These are phyloP conservation scores for Steinernema feltiae DNA, from an alignment of 1,140 invertebrate species.

Conservation along the genomic window DNA sequence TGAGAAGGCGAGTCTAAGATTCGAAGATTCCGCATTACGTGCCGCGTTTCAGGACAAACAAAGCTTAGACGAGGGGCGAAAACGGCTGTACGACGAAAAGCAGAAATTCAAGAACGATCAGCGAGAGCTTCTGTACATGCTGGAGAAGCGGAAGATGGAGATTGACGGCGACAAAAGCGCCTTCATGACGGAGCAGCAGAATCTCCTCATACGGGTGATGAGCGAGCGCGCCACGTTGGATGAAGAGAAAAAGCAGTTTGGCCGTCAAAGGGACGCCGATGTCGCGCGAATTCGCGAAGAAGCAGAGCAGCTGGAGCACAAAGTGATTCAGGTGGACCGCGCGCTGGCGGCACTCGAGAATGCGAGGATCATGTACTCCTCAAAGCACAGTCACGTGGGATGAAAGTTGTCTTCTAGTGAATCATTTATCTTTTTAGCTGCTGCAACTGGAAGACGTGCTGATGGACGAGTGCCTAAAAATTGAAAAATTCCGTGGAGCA, in stretches of 20 bases:
- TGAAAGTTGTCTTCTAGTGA: background rate
- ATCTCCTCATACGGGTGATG: slow-evolving; percentile 1
- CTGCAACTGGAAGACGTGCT: background rate
- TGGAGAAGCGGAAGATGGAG: background rate
- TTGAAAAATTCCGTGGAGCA: background rate
- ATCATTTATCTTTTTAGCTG: background rate
- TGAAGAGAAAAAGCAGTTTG: background rate
- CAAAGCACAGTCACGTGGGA: background rate
- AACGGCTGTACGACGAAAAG: background rate
- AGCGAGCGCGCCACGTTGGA: background rate
- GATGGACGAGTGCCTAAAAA: background rate
- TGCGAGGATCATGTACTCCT: background rate
- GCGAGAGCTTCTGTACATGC: slow-evolving; percentile 1
- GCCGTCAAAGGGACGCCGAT: background rate
- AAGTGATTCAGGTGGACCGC: background rate
- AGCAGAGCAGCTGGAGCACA: slow-evolving; percentile 3
- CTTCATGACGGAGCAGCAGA: slow-evolving; percentile 3
- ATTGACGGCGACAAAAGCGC: background rate
- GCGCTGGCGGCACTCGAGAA: background rate
- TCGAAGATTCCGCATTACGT: background rate
- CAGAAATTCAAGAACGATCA: slow-evolving; percentile 1
- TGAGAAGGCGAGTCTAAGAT: background rate
- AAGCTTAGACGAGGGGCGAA: background rate
- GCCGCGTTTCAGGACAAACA: background rate
- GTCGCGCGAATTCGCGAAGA: background rate